phyloP scores from a whole-genome alignment of 1,140 invertebrate genomes.

The Metaphire vulgaris region DNA sequence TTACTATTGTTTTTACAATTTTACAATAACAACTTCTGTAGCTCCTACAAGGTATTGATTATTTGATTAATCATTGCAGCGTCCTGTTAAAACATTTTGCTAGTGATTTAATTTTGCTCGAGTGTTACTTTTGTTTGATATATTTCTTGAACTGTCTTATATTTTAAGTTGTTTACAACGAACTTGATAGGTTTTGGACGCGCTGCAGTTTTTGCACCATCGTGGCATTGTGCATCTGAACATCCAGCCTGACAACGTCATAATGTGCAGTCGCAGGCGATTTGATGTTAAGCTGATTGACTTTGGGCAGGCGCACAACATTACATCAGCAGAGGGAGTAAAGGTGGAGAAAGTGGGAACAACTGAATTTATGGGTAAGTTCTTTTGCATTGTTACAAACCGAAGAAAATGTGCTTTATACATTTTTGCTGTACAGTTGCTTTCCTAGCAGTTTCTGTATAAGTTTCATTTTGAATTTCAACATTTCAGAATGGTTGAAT shows the following conservation, averaged over 20 bases:
- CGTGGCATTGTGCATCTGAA: slow-evolving; percentile 83
- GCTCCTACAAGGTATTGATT: too few species aligned
- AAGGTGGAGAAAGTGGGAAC: slow-evolving; percentile 37
- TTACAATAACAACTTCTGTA: too few species aligned
- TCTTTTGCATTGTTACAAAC: not conserved
- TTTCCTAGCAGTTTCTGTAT: too few species aligned
- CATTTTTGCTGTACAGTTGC: not conserved
- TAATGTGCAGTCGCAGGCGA: slow-evolving; percentile 78
- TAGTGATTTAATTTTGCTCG: too few species aligned
- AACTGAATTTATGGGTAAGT: slow-evolving; percentile 49
- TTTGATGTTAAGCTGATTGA: slow-evolving; percentile 82
- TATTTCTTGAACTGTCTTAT: too few species aligned
- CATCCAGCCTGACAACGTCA: slow-evolving; percentile 92
- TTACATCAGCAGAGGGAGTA: slow-evolving; percentile 35
- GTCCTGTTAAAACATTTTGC: too few species aligned
- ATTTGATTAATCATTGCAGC: too few species aligned
- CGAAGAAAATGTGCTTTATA: not conserved
- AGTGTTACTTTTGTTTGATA: too few species aligned
- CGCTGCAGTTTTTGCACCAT: slow-evolving; percentile 85
- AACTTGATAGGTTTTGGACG: slow-evolving; percentile 68
- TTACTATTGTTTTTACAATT: too few species aligned
- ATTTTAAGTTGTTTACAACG: too few species aligned
- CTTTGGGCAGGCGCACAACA: slow-evolving; percentile 70
- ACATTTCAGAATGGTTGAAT: not conserved
- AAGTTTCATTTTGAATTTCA: not conserved